Percentiles rank a stretch among this genome's conserved stretches.
Evolutionary conservation across 2,888 invertebrate genomes (phyloP).

Genomic region (Tachystola acroxantha): DNA sequence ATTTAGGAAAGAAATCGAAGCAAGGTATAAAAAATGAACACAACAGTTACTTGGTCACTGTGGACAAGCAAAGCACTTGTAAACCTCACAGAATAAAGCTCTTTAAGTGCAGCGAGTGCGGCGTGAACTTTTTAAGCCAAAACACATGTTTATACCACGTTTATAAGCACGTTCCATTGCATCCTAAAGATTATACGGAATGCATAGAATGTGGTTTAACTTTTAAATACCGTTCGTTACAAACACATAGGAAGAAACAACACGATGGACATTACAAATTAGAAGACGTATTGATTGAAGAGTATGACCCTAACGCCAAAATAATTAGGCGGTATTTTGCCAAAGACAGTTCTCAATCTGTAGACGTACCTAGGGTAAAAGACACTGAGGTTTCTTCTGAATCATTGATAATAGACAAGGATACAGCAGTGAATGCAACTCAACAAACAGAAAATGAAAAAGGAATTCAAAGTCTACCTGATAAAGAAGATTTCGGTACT

Average conservation of each 20-base stretch:
- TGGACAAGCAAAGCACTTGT: not conserved
- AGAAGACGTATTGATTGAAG: conserved; percentile 34
- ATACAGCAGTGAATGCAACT: too few relatives aligned
- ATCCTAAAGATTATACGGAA: conserved; percentile 39
- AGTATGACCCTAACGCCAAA: conserved; percentile 20
- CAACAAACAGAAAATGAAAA: too few relatives aligned
- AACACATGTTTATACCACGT: conserved; percentile 35
- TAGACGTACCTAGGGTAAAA: too few relatives aligned
- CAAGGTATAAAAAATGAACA: too few relatives aligned
- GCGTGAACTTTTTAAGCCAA: conserved; percentile 36
- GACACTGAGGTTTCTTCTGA: too few relatives aligned
- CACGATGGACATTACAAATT: conserved; percentile 32
- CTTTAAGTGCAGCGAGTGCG: conserved; percentile 36
- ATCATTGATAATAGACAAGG: too few relatives aligned
- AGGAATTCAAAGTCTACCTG: too few relatives aligned
- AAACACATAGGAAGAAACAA: conserved; percentile 34
- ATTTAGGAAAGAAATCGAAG: too few relatives aligned
- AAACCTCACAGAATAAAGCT: conserved; percentile 11
- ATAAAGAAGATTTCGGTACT: too few relatives aligned
- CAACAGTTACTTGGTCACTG: not conserved
- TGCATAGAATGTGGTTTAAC: conserved; percentile 50
- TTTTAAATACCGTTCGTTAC: conserved; percentile 32
- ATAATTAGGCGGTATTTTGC: not conserved
- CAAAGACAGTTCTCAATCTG: too few relatives aligned
- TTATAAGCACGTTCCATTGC: conserved; percentile 25